Evolutionary conservation across 2,888 invertebrate genomes (phyloP).

Genomic region (Meganola albula): DNA sequence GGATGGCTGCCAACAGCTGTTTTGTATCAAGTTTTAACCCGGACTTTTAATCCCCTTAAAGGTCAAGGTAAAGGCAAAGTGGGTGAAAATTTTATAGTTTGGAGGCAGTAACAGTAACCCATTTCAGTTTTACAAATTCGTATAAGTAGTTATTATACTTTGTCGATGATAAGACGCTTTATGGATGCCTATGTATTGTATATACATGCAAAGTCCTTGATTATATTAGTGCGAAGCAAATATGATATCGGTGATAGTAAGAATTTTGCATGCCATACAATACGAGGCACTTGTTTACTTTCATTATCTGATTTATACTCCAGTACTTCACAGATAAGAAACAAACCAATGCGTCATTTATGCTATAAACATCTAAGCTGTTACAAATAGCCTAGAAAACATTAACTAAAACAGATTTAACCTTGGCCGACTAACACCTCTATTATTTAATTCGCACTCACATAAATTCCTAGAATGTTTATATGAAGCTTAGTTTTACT

Average conservation of each 20-base stretch:
- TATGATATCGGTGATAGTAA: constrained; percentile 5
- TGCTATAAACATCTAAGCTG: no score
- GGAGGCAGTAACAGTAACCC: no score
- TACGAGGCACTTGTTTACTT: constrained; percentile 28
- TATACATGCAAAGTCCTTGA: no score
- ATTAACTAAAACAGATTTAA: constrained; percentile 35
- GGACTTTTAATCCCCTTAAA: constrained; percentile 48
- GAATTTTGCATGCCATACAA: constrained; percentile 28
- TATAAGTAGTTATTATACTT: no score
- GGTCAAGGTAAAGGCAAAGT: no score
- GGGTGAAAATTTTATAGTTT: no score
- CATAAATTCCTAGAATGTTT: constrained; percentile 46
- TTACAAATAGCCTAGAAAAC: no score
- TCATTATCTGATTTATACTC: constrained; percentile 35
- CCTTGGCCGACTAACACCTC: constrained; percentile 61
- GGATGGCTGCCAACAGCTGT: constrained; percentile 57
- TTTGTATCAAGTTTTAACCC: constrained; percentile 40
- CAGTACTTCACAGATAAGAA: no score
- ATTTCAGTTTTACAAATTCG: no score
- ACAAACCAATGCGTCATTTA: no score
- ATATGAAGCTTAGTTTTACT: constrained; percentile 35
- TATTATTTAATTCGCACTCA: constrained; percentile 43
- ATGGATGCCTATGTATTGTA: no score
- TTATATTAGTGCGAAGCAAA: background rate
- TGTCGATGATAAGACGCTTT: no score